These are phyloP conservation scores for Thecophora atra DNA, from an alignment of 2,888 invertebrate species.

Conservation along the genomic window DNA sequence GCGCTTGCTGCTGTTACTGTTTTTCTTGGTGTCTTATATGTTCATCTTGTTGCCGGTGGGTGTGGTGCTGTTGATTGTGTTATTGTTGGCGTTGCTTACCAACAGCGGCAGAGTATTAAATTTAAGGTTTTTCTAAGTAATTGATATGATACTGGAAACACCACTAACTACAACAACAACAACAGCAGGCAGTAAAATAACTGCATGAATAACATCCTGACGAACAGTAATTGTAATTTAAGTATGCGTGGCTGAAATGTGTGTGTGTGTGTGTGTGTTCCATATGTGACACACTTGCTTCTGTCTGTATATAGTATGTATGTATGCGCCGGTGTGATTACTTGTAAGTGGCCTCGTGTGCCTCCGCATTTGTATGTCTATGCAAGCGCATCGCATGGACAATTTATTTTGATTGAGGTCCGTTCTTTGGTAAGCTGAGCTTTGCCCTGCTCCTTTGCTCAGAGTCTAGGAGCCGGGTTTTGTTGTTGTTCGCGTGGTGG, in stretches of 20 bases:
- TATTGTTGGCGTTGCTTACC: conserved; percentile 5
- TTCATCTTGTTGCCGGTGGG: not conserved
- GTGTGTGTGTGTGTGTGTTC: not conserved
- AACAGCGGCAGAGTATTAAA: conserved; percentile 15
- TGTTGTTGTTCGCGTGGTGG: conserved; percentile 3
- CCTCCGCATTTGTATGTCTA: no score
- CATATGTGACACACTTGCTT: not conserved
- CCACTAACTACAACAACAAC: not conserved
- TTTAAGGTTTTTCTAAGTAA: conserved; percentile 30
- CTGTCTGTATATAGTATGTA: not conserved
- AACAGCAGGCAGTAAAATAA: not conserved
- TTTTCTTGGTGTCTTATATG: not conserved
- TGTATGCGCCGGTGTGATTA: not conserved
- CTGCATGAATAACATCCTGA: not conserved
- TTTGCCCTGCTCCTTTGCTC: not conserved
- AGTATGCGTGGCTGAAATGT: not conserved
- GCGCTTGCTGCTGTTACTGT: not conserved
- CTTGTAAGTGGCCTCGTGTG: not conserved
- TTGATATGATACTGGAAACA: conserved; percentile 23
- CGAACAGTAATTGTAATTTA: conserved; percentile 3
- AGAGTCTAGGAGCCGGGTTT: conserved; percentile 10
- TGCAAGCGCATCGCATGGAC: not conserved
- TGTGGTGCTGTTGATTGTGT: not conserved
- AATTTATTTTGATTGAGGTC: not conserved
- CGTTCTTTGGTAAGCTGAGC: not conserved